A percentile compares a stretch with the other conserved stretches of the same genome.
These are phyloP conservation scores for Aphis craccivora DNA, from an alignment of 1,140 invertebrate species.

Conservation along the genomic window DNA sequence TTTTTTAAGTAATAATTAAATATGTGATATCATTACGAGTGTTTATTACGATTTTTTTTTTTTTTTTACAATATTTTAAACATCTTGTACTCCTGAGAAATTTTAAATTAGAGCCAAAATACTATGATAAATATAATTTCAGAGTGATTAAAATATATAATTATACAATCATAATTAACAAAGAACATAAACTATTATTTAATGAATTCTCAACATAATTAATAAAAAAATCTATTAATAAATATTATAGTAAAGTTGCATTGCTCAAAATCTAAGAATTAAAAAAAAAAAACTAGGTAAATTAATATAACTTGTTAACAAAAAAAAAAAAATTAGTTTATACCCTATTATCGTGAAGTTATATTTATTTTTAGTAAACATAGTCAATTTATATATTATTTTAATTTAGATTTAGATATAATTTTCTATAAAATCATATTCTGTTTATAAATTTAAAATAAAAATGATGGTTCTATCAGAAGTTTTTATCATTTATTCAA, in stretches of 20 bases:
- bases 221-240: not conserved
- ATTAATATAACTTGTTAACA: not conserved
- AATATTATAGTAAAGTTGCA: not conserved
- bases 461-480: no score
- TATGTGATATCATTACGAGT: not conserved
- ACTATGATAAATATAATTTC: not conserved
- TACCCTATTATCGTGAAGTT: no score
- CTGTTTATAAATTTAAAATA: no score
- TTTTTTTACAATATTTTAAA: not conserved
- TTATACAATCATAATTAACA: not conserved
- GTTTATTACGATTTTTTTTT: not conserved
- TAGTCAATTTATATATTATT: no score
- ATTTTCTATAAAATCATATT: no score
- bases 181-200: not conserved
- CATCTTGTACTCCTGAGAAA: not conserved
- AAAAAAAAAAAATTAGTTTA: not conserved
- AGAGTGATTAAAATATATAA: not conserved
- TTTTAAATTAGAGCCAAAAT: not conserved
- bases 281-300: not conserved
- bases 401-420: no score
- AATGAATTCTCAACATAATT: not conserved
- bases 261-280: not conserved
- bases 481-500: no score
- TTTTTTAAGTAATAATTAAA: not conserved
- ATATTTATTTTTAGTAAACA: no score